Conservation (phyloP, 2,113 vertebrate species). For the Bungarus multicinctus region DNA sequence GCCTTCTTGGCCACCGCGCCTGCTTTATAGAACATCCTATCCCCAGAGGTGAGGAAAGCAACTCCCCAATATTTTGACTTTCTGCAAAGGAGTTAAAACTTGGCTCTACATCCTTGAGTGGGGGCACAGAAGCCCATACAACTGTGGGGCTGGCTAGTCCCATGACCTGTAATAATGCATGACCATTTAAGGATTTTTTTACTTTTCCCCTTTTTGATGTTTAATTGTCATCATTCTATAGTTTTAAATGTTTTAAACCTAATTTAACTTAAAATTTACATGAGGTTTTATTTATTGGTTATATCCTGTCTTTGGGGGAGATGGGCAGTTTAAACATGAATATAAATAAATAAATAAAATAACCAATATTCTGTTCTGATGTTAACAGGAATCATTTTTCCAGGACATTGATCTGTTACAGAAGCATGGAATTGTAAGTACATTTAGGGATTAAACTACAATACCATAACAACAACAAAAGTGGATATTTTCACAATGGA, state of each 20-base stretch:
- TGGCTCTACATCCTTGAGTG: background rate
- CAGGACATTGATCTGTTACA: constrained; percentile 96
- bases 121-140: background rate
- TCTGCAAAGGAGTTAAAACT: too few relatives aligned
- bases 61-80: background rate
- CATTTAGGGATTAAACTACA: background rate
- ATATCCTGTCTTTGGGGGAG: background rate
- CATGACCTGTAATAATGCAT: background rate
- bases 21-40: background rate
- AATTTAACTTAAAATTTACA: background rate
- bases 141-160: background rate
- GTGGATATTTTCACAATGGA: background rate
- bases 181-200: background rate
- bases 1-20: background rate
- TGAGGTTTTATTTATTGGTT: background rate
- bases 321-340: background rate
- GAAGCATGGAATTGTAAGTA: constrained; percentile 97
- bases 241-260: background rate
- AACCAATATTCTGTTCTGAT: background rate
- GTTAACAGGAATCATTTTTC: constrained; percentile 88
- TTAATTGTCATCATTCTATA: background rate
- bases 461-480: background rate
- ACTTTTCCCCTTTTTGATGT: background rate
- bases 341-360: constrained; percentile 21
- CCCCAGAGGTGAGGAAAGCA: background rate